Conservation (phyloP, 2,113 vertebrate species). For the Archilochus colubris region DNA sequence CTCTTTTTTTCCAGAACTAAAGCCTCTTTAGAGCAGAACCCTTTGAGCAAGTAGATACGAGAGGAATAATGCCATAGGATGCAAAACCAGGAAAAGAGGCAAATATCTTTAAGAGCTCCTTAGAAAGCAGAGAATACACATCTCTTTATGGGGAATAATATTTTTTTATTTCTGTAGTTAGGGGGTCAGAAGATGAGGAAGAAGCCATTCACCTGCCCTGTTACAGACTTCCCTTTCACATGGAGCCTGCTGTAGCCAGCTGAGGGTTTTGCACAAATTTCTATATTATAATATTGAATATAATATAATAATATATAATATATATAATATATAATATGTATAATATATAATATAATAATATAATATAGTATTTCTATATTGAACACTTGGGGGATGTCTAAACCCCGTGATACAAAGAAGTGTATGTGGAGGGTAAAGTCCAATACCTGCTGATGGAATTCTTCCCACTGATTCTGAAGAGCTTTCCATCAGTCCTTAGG, state of each 20-base stretch:
- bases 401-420: neutral
- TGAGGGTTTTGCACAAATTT: neutral
- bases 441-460: neutral
- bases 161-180: neutral
- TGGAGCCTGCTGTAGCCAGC: neutral
- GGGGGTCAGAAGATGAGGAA: rapidly evolving
- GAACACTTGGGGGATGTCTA: neutral
- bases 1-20: neutral
- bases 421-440: neutral
- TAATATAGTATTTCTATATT: too few relatives aligned
- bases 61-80: neutral
- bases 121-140: neutral
- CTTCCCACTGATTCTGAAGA: neutral
- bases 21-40: neutral
- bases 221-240: neutral
- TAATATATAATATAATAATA: too few relatives aligned
- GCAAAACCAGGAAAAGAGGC: neutral
- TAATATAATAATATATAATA: too few relatives aligned
- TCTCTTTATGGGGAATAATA: neutral
- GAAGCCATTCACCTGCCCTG: neutral
- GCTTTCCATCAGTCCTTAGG: neutral
- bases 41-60: neutral
- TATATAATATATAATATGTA: too few relatives aligned
- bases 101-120: neutral
- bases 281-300: neutral